These are phyloP conservation scores for Diaphora mendica DNA, from an alignment of 2,888 invertebrate genomes.

Conservation along the genomic window DNA sequence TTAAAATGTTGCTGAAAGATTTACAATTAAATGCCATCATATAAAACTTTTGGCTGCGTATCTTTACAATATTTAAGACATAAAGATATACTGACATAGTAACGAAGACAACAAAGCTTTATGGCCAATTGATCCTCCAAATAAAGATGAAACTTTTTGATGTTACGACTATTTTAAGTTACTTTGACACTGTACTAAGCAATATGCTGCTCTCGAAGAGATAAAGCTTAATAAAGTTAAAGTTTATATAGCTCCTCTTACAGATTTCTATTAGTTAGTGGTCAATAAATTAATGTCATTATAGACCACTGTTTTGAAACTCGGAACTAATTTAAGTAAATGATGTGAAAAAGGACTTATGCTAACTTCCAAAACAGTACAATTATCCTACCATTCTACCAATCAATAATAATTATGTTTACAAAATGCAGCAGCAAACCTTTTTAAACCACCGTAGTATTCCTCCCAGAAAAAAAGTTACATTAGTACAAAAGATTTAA, in stretches of 20 bases:
- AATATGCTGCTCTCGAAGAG: conserved; percentile 24
- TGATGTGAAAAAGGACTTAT: not conserved
- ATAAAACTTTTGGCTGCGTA: conserved; percentile 30
- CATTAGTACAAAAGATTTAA: not conserved
- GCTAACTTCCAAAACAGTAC: not conserved
- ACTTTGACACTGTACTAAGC: conserved; percentile 30
- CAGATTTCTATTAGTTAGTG: not conserved
- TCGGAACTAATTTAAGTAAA: not conserved
- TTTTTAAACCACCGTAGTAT: not conserved
- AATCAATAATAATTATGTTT: not conserved
- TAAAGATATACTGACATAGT: conserved; percentile 36
- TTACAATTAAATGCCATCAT: not conserved
- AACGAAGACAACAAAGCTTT: conserved; percentile 41
- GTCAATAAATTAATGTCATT: not conserved
- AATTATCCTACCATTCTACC: not conserved
- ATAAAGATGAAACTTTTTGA: conserved; percentile 47
- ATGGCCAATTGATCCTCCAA: conserved; percentile 40
- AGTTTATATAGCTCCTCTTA: not conserved
- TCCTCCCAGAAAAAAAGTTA: not conserved
- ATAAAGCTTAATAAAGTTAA: conserved; percentile 6
- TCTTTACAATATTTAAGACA: conserved; percentile 26
- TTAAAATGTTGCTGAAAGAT: no score
- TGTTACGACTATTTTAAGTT: conserved; percentile 39
- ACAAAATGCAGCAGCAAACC: no score
- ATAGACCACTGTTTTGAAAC: not conserved